Evolutionary conservation across 2,797 vertebrate species (phyloP), one percentile per base, ranked within the genome.

Genomic region (Huso huso): DNA sequence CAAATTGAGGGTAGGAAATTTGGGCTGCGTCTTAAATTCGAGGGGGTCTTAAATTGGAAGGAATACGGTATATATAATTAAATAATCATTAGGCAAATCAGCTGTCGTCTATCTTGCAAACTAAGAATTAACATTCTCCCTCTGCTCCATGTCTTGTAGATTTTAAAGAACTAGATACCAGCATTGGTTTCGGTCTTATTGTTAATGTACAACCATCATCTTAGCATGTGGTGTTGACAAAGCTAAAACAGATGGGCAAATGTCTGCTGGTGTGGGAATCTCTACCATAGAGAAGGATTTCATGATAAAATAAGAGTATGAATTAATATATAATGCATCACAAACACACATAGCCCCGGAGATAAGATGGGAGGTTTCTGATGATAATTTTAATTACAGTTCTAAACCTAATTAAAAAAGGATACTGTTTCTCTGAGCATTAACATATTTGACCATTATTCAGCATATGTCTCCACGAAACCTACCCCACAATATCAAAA

Each of bases 251-350:
- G 79, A 78, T 80, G 79, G 79, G 75, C 76, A 80, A 80, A 80
- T 80, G 79, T 80, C 79, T 77, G 74, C 75, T 72, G 79, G 68
- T 78, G 75, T 71, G 79, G 79, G 79, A 80, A 72, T 74, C 73
- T 78, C 77, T 73, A 73, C 75, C 72, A 74, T 73, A 70, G 77
- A 71, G 70, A 78, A 68, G 63, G 64, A 49, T 69, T 69, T 69
- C 68, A 69, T 69, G 65, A 69, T 55, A 75, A 69, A 68, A 69
- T 55, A 75, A 69, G 67, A 65, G 69, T 72, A 74, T 78, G 77
- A 78, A 58, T 58, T 58, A 58, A 72, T 77, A 80, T 80, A 77
- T 77, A 76, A 48, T 49, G 55, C 66, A 64, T 63, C 11, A 51
- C 53, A 67, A 66, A 59, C 65, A 66, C 51, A 58, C 51, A 13